Evolutionary conservation across 2,797 vertebrate species (phyloP), one percentile per base, ranked within the genome.

Genomic region (Mormyrops attenuatus): DNA sequence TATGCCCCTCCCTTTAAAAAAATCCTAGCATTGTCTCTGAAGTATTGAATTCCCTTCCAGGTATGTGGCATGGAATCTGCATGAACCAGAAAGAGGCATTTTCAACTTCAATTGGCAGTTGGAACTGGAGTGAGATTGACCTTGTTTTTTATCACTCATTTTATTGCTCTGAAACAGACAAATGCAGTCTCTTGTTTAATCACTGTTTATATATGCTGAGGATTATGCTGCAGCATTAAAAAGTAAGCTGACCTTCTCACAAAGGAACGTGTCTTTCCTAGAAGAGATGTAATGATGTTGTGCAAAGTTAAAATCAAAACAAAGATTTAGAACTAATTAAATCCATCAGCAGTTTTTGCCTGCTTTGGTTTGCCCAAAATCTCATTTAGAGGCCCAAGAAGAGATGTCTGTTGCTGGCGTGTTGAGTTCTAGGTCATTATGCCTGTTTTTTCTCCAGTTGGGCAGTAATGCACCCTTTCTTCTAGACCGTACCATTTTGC

Each of bases 51-150:
- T 57, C 0, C 86, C 97, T 89, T 96, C 63, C 92, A 98, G 98
- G 90, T 98, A 98, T 0, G 95, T 99, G 20, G 96, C 97, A 0
- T 98, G 98, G 98, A 98, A 98, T 93, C 95, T 98, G 47, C 98
- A 99, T 0, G 98, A 99, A 41, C 95, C 95, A 63, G 93, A 96
- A 57, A 96, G 95, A 93, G 97, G 97, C 44, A 92, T 93, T 34
- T 98, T 97, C 89, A 94, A 95, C 93, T 99, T 99, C 95, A 95
- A 95, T 2, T 93, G 92, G 69, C 96, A 97, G 90, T 91, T 99
- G 94, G 97, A 99, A 91, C 93, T 99, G 9, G 94, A 94, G 98
- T 98, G 94, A 6, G 94, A 5, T 13, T 84, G 88, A 0, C 77
- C 53, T 34, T 57, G 44, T 47, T 44, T 85, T 52, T 26, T 52